Conservation (phyloP, 2,888 invertebrate species). For the Dendrolimus pini region DNA sequence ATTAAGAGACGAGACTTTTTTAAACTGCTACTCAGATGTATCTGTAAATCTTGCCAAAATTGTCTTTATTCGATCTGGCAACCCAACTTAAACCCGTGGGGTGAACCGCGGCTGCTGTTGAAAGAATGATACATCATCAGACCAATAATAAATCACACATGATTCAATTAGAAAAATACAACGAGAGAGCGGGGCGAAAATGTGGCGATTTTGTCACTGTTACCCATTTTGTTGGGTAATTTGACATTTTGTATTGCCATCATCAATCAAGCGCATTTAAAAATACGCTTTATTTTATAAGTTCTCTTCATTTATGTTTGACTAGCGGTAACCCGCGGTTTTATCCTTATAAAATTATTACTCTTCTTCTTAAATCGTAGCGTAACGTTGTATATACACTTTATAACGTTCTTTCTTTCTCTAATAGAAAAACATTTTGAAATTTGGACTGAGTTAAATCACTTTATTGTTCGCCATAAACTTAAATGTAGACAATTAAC, state of each 20-base stretch:
- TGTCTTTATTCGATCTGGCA: background rate
- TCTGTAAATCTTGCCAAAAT: too few relatives aligned
- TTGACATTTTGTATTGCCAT: conserved; percentile 62
- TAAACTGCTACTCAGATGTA: too few relatives aligned
- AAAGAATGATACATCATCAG: conserved; percentile 77
- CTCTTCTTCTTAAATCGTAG: conserved; percentile 1
- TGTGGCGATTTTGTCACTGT: conserved; percentile 53
- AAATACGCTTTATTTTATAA: conserved; percentile 30
- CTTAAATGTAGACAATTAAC: too few relatives aligned
- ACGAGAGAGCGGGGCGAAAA: conserved; percentile 41
- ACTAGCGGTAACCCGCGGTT: background rate
- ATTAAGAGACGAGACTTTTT: too few relatives aligned
- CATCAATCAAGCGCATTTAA: conserved; percentile 62
- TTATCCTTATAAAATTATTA: conserved; percentile 4
- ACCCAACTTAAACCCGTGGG: conserved; percentile 46
- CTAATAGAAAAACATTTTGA: too few relatives aligned
- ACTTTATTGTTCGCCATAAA: too few relatives aligned
- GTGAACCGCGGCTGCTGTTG: conserved; percentile 69
- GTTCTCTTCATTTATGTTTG: conserved; percentile 14
- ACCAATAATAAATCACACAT: conserved; percentile 75
- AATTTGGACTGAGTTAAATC: too few relatives aligned
- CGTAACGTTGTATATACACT: background rate
- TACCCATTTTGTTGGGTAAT: conserved; percentile 54
- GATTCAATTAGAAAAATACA: conserved; percentile 75
- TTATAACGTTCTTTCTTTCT: too few relatives aligned